phyloP scores from a whole-genome alignment of 2,797 vertebrate species.

The Knipowitschia caucasica region DNA sequence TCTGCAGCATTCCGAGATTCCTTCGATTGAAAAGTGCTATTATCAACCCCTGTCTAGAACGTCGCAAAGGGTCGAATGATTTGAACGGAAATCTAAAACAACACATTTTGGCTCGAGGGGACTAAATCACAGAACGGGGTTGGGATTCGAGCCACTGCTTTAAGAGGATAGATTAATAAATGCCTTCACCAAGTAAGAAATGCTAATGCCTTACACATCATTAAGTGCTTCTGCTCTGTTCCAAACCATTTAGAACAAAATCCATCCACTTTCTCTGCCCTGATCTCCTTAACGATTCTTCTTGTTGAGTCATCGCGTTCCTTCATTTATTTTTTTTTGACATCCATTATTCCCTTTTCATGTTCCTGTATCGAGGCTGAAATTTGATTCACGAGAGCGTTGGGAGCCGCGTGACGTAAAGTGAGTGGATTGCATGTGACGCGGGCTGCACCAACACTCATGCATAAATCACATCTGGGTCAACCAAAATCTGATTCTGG shows the following conservation, averaged over 20 bases:
- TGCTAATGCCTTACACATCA: background rate
- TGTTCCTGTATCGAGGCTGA: background rate
- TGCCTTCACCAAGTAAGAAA: background rate
- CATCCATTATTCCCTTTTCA: background rate
- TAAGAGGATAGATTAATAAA: background rate
- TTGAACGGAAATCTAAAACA: background rate
- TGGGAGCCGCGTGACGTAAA: background rate
- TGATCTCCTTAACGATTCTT: background rate
- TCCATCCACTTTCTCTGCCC: background rate
- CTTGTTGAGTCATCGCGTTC: conserved; percentile 4
- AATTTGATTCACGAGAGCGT: background rate
- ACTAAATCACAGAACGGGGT: background rate
- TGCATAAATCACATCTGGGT: conserved; percentile 8
- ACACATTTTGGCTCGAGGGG: background rate
- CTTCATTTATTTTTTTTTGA: background rate
- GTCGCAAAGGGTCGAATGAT: background rate
- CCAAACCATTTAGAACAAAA: background rate
- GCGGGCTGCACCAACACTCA: conserved; percentile 1
- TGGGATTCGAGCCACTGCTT: background rate
- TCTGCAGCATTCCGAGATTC: too few species aligned
- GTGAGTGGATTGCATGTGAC: conserved; percentile 6
- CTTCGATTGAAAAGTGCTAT: too few species aligned
- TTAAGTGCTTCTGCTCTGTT: background rate
- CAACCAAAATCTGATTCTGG: conserved; percentile 3
- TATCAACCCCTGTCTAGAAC: background rate